Evolutionary conservation across 1,140 invertebrate genomes (phyloP).

Genomic region (Sinonovacula constricta): DNA sequence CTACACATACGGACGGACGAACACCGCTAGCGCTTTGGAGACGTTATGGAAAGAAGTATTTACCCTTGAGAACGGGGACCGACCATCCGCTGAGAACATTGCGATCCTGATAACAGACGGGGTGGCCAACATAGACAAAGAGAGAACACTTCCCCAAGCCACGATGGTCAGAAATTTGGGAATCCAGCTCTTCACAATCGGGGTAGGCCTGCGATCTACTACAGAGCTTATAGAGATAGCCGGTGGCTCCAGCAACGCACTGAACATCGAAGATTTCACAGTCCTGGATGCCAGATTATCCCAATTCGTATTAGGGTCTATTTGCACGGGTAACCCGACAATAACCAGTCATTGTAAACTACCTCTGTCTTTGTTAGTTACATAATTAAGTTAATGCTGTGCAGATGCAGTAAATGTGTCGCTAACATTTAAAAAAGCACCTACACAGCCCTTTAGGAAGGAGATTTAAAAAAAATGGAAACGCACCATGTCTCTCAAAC

Average conservation of each 20-base stretch:
- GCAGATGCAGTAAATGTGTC: no score
- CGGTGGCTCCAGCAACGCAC: conserved; percentile 49
- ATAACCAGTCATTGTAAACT: background rate
- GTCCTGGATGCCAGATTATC: conserved; percentile 49
- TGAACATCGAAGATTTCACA: conserved; percentile 57
- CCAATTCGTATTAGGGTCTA: no score
- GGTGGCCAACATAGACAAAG: conserved; percentile 52
- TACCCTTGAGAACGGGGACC: conserved; percentile 52
- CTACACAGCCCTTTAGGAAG: no score
- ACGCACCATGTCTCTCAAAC: no score
- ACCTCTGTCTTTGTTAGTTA: background rate
- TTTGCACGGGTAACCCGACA: background rate
- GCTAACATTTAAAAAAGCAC: no score
- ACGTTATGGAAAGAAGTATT: conserved; percentile 59
- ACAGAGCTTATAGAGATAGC: conserved; percentile 61
- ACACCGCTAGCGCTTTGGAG: conserved; percentile 61
- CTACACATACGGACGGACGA: conserved; percentile 60
- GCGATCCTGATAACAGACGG: conserved; percentile 66
- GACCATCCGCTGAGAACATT: conserved; percentile 56
- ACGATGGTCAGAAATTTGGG: conserved; percentile 37
- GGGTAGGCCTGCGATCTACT: conserved; percentile 59
- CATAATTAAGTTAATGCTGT: no score
- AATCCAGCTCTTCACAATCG: conserved; percentile 64
- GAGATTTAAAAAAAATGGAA: no score
- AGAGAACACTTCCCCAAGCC: conserved; percentile 56